These are phyloP conservation scores for Drosophila nr. perissopoda DNA, from an alignment of 2,888 invertebrate species.

Conservation along the genomic window DNA sequence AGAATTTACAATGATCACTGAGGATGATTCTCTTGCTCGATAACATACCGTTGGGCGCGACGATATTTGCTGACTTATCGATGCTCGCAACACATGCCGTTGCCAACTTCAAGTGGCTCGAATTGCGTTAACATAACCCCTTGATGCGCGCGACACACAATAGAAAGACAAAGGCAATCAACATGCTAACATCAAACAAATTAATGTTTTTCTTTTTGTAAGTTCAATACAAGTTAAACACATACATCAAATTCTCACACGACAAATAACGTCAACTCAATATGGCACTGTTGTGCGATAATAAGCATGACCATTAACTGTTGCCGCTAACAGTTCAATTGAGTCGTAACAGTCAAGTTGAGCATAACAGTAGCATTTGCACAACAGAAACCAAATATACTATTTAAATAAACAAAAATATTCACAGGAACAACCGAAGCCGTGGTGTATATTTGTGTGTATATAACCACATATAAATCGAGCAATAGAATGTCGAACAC, in stretches of 20 bases:
- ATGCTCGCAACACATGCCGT: not conserved
- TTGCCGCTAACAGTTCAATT: constrained; percentile 27
- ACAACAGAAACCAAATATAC: constrained; percentile 20
- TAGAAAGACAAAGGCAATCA: not conserved
- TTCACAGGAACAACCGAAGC: not conserved
- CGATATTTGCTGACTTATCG: constrained; percentile 11
- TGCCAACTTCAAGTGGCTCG: constrained; percentile 4
- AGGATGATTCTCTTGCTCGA: constrained; percentile 21
- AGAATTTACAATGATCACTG: constrained; percentile 48
- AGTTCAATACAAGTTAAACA: not conserved
- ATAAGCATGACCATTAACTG: not conserved
- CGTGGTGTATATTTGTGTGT: not conserved
- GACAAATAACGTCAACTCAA: constrained; percentile 17
- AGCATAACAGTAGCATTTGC: constrained; percentile 39
- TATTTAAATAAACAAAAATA: constrained; percentile 33
- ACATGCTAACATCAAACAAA: not conserved
- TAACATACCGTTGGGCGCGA: constrained; percentile 2
- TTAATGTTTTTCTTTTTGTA: not conserved
- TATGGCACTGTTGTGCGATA: constrained; percentile 24
- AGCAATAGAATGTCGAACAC: constrained; percentile 25
- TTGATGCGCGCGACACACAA: not conserved
- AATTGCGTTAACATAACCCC: constrained; percentile 20
- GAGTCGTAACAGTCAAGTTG: constrained; percentile 23
- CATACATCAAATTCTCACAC: not conserved
- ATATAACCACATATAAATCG: constrained; percentile 11